Evolutionary conservation across 2,797 vertebrate genomes (phyloP), one percentile per base, ranked within the genome.

Genomic region (Cygnus olor): DNA sequence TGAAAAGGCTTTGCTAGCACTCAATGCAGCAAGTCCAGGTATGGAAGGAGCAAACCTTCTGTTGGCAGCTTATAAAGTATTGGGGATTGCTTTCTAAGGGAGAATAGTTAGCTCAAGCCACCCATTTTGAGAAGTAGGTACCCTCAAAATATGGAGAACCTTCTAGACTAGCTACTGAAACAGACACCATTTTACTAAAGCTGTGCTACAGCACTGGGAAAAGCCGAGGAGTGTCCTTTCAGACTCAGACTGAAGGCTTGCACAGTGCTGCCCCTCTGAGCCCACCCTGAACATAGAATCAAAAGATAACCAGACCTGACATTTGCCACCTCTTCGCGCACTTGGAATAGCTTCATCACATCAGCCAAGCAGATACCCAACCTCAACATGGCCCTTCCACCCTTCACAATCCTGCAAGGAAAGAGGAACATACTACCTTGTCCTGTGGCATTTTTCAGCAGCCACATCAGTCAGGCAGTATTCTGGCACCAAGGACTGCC

Each of bases 241-340:
- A 32, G 17, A 66, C 8, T 11, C 51, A 72, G 63, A 53, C 0
- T 32, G 42, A 70, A 86, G 25, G 34, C 24, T 47, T 81, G 6
- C 25, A 70, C 0, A 44, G 28, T 15, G 40, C 63, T n/a, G 27
- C 6, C 5, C 7, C 5, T 6, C 22, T 40, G 2, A 9, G 2
- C 10, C n/a, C 36, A 66, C 2, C 7, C 14, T 4, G 18, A 90
- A 51, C 2, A 3, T 22, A 36, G 11, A 71, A 73, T 36, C 20
- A 77, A 63, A 65, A 73, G 30, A n/a, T 38, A 76, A 66, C 16
- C 58, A 66, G 54, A 36, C 1, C 0, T 32, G 7, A 56, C 8
- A 12, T 18, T 34, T 40, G 56, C 20, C 56, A 73, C 19, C 24
- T 85, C 44, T 80, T 56, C n/a, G 34, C 27, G 14, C 27, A 25